Evolutionary conservation across 2,888 invertebrate genomes (phyloP).

Genomic region (Heliconius cydno): DNA sequence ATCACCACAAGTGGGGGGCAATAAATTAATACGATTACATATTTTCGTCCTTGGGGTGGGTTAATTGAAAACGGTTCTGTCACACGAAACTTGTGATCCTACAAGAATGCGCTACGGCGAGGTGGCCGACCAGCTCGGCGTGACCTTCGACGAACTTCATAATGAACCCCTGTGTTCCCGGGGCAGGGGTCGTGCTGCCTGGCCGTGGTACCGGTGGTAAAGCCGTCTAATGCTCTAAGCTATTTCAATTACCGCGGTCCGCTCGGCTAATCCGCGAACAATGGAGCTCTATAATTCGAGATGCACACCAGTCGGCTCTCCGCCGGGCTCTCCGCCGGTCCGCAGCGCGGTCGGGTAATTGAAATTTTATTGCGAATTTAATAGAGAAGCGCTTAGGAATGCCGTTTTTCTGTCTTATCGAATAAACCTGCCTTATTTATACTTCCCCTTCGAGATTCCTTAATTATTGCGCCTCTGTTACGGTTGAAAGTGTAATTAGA

Average conservation of each 20-base stretch:
- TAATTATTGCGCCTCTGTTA: constrained; percentile 15
- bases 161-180: constrained; percentile 29
- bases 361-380: constrained; percentile 53
- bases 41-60: constrained; percentile 51
- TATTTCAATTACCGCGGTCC: constrained; percentile 60
- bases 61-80: constrained; percentile 55
- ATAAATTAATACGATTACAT: constrained; percentile 53
- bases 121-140: constrained; percentile 40
- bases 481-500: constrained; percentile 11
- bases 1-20: constrained; percentile 41
- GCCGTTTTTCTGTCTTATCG: constrained; percentile 20
- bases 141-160: constrained; percentile 36
- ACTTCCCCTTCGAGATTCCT: constrained; percentile 21
- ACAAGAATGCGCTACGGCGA: constrained; percentile 51
- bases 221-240: constrained; percentile 65
- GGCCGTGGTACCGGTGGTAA: constrained; percentile 53
- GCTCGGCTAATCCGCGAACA: constrained; percentile 56
- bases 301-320: constrained; percentile 44
- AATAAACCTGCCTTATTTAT: constrained; percentile 24
- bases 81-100: constrained; percentile 55
- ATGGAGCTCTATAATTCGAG: constrained; percentile 53
- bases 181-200: constrained; percentile 57
- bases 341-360: constrained; percentile 47
- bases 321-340: not conserved
- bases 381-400: constrained; percentile 31